Evolutionary conservation across 2,113 vertebrate genomes (phyloP).

Genomic region (Callocephalon fimbriatum): DNA sequence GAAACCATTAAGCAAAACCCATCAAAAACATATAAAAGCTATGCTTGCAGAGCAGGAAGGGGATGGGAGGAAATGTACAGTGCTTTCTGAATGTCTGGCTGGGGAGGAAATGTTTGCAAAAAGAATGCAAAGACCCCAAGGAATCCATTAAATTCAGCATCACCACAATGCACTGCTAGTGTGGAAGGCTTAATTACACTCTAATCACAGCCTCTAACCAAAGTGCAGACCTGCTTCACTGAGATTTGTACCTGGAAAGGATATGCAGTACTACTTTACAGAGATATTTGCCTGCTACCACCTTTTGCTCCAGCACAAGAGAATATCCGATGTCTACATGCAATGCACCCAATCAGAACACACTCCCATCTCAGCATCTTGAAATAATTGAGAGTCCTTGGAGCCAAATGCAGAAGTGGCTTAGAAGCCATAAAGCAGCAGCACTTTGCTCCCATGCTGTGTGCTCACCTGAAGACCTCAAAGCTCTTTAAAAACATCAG

Average conservation of each 20-base stretch:
- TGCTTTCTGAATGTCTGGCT: background rate
- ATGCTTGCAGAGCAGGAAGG: background rate
- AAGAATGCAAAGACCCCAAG: background rate
- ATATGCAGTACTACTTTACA: background rate
- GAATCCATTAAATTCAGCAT: slow-evolving; percentile 7
- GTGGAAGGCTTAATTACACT: background rate
- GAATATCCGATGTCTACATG: background rate
- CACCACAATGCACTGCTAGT: background rate
- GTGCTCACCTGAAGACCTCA: background rate
- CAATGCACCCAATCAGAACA: background rate
- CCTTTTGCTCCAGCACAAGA: background rate
- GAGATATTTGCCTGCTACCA: background rate
- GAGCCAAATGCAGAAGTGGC: background rate
- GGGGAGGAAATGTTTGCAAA: background rate
- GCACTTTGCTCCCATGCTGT: background rate
- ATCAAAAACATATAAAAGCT: background rate
- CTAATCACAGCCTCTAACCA: background rate
- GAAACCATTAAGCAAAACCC: background rate
- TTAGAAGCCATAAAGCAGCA: background rate
- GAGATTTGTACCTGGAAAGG: background rate
- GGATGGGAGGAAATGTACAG: background rate
- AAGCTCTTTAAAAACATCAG: background rate
- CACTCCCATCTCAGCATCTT: background rate
- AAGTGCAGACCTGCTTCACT: background rate
- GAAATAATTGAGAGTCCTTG: background rate